Evolutionary conservation across 2,888 invertebrate genomes (phyloP).

Genomic region (Syrista parreyssii): DNA sequence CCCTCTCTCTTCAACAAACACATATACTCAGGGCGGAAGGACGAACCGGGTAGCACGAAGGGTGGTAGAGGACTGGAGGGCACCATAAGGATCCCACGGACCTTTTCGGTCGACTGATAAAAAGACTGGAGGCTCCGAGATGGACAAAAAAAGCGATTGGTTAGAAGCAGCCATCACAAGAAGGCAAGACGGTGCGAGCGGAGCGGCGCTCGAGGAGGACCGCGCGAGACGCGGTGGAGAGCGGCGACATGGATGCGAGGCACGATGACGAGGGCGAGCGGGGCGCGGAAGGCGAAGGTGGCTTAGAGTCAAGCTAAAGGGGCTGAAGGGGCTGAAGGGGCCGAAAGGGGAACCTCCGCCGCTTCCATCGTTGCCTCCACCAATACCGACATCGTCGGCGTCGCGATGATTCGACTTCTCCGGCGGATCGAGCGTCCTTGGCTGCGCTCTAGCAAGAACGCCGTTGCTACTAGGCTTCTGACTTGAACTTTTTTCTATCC

Average conservation of each 20-base stretch:
- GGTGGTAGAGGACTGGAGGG: background rate
- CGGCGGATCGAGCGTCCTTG: conserved; percentile 42
- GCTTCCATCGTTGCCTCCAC: background rate
- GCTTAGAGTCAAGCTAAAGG: background rate
- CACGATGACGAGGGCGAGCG: conserved; percentile 17
- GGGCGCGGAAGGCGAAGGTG: conserved; percentile 9
- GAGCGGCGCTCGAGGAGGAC: conserved; percentile 10
- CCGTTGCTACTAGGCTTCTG: conserved; percentile 8
- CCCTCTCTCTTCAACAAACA: background rate
- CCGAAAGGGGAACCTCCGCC: conserved; percentile 39
- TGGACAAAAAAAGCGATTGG: conserved; percentile 41
- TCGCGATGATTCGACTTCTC: conserved; percentile 41
- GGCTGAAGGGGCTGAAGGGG: conserved; percentile 21
- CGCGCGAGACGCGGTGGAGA: conserved; percentile 16
- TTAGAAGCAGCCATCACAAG: conserved; percentile 35
- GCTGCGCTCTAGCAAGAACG: conserved; percentile 45
- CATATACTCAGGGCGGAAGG: background rate
- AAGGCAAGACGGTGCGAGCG: background rate
- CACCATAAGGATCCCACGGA: conserved; percentile 43
- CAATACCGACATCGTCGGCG: conserved; percentile 1
- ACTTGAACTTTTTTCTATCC: background rate
- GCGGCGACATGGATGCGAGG: conserved; percentile 22
- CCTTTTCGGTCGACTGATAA: conserved; percentile 56
- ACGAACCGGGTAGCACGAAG: background rate
- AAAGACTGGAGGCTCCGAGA: conserved; percentile 49